phyloP scores from a whole-genome alignment of 2,797 vertebrate species.

The Lerista edwardsae region DNA sequence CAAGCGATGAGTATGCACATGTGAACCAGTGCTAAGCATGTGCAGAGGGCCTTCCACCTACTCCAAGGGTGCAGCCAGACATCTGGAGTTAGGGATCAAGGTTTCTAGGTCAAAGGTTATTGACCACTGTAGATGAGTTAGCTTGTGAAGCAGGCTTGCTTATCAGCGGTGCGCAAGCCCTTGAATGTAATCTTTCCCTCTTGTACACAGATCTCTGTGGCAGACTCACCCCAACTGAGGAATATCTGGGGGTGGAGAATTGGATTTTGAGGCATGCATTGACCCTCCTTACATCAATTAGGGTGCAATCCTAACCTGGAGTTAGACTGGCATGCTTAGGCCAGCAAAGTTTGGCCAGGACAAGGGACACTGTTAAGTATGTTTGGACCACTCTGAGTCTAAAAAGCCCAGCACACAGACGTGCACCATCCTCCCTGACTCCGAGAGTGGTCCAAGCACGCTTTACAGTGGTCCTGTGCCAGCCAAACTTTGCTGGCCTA shows the following conservation, averaged over 20 bases:
- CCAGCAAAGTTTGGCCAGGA: too few relatives aligned
- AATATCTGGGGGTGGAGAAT: not conserved
- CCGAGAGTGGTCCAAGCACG: too few relatives aligned
- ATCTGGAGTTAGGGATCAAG: not conserved
- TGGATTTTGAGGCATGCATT: not conserved
- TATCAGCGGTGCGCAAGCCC: not conserved
- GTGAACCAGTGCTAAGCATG: not conserved
- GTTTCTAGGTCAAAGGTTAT: not conserved
- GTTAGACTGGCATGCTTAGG: too few relatives aligned
- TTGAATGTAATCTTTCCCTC: not conserved
- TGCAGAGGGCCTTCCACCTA: not conserved
- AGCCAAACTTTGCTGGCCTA: too few relatives aligned
- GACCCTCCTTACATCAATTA: not conserved
- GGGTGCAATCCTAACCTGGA: too few relatives aligned
- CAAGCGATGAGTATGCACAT: not conserved
- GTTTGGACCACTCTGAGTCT: too few relatives aligned
- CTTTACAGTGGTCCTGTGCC: too few relatives aligned
- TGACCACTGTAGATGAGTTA: not conserved
- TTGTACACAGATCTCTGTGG: not conserved
- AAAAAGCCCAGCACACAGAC: too few relatives aligned
- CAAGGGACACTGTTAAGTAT: too few relatives aligned
- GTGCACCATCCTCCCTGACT: too few relatives aligned
- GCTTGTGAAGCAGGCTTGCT: not conserved
- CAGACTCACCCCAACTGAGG: not conserved
- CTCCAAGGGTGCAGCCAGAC: not conserved